Evolutionary conservation across 2,797 vertebrate genomes (phyloP), one percentile per base, ranked within the genome.

Genomic region (Sebastolobus alascanus): DNA sequence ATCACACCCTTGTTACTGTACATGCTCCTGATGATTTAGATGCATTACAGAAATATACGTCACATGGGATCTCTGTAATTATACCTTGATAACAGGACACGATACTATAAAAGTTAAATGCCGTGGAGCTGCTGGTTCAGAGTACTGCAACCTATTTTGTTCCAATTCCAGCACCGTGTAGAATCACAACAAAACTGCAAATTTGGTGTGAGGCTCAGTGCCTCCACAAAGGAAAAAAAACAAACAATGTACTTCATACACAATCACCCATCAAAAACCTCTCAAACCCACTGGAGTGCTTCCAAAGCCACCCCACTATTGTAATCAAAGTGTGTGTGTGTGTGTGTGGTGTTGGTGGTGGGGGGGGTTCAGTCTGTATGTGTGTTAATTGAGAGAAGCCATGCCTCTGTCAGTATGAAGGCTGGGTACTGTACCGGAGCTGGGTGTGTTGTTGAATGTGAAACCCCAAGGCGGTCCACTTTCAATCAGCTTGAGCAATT

Each of bases 401-500:
- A 37, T 60, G 43, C 18, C 37, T 69, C 59, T 10, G 58, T 77
- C 70, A 67, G 73, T 40, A 22, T 72, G 74, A 87, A 74, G 63
- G 68, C 29, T 61, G 50, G 27, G 35, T 90, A 90, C 90, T 86
- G 84, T 90, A 91, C 91, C 91, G 68, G 77, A 84, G 67, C 40
- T 43, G 37, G 11, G 35, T 52, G 58, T 70, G 75, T 50, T 80
- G 87, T n/a, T 72, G 82, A 87, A 78, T 68, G 84, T 16, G 54
- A 67, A 52, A 84, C 71, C 81, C 76, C 68, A 52, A 74, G 82
- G 84, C 82, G 77, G 80, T 90, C 88, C 84, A 80, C 85, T 83
- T 83, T 91, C 85, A 92, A 82, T 90, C 90, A 90, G 80, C 65
- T 38, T 56, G 14, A 84, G 78, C 68, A 80, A 88, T 90, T 89